A percentile compares a stretch with the other conserved stretches of the same genome.
These are phyloP conservation scores for Ectemnius cavifrons DNA, from an alignment of 2,888 invertebrate species.

Conservation along the genomic window DNA sequence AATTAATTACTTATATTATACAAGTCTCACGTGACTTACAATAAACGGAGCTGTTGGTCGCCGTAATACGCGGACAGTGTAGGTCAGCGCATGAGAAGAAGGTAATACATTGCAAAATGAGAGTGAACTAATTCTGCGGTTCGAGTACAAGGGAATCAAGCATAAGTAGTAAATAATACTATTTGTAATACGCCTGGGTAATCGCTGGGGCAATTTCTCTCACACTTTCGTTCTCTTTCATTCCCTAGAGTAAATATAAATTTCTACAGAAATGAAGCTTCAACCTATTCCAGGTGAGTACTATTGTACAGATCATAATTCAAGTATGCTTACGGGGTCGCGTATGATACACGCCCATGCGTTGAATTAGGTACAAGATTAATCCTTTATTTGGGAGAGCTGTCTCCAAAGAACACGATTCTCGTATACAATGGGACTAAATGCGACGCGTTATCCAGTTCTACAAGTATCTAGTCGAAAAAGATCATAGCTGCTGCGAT, in stretches of 20 bases:
- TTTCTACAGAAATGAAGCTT: constrained; percentile 36
- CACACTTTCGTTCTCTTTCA: constrained; percentile 14
- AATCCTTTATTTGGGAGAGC: constrained; percentile 32
- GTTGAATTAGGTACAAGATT: constrained; percentile 36
- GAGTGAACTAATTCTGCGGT: constrained; percentile 18
- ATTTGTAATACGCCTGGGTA: constrained; percentile 33
- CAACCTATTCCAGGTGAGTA: constrained; percentile 38
- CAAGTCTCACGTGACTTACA: constrained; percentile 49
- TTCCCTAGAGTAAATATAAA: constrained; percentile 8
- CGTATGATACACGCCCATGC: constrained; percentile 23
- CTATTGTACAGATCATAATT: constrained; percentile 51
- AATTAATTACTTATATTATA: constrained; percentile 49
- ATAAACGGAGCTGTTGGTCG: constrained; percentile 47
- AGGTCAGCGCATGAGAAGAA: constrained; percentile 45
- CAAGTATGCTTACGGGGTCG: constrained; percentile 15
- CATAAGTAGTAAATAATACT: constrained; percentile 40
- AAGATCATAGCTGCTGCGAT: not conserved
- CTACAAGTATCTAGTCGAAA: not conserved
- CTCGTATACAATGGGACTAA: not conserved
- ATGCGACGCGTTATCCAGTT: not conserved
- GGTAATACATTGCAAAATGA: constrained; percentile 26
- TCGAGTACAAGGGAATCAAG: constrained; percentile 26
- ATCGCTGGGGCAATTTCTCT: constrained; percentile 26
- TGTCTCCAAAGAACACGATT: not conserved
- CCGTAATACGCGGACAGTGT: constrained; percentile 47